Base-by-base conservation (phyloP, 35 echinoderm and acorn worm genomes). In the Lytechinus pictus region DNA sequence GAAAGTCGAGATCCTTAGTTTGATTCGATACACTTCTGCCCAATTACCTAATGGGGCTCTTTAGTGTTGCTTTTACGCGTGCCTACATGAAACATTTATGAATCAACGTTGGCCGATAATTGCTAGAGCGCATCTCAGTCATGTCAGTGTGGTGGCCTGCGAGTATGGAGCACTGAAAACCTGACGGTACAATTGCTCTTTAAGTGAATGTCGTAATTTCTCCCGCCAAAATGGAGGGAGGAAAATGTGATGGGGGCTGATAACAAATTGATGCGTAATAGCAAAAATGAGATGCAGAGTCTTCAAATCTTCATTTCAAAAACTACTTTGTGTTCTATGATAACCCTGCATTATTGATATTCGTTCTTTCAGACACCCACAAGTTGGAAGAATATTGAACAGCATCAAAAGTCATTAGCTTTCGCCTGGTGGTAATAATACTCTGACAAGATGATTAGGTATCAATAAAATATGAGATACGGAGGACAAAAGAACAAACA, bases 41-140 rank as follows among this genome's bases (percentile, higher is more conserved):
- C 92, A 93, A 93, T 93, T 93, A 93, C 92, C 92, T 93, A 93
- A 93, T 93, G 92, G 92, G 27, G 52, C 92, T 93, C 55, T 93
- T 93, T 93, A 93, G 92, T 28, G 92, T 93, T 93, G 53, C 92
- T 28, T 93, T 16, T 27, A 27, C 92, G 92, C 92, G 92, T 93
- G 92, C 92, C 55, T 54, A 54, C 92, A 93, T 93, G 92, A 54
- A 93, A 93, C 92, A 93, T 93, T 93, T 93, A 93, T 93, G 92
- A 93, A 93, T 93, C 53, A 93, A 54, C 54, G 53, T 24, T 57
- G 13, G 92, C n/a, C 21, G 53, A 55, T 93, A 93, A 93, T 93
- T 93, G 92, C 54, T 16, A 90, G 88, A 90, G 88, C 88, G 28
- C 88, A 90, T 54, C 52, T 90, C 66, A 79, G 66, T n/a, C 88